Evolutionary conservation across 2,888 invertebrate genomes (phyloP), one percentile per base, ranked within the genome.

Genomic region (Subacronicta megacephala): DNA sequence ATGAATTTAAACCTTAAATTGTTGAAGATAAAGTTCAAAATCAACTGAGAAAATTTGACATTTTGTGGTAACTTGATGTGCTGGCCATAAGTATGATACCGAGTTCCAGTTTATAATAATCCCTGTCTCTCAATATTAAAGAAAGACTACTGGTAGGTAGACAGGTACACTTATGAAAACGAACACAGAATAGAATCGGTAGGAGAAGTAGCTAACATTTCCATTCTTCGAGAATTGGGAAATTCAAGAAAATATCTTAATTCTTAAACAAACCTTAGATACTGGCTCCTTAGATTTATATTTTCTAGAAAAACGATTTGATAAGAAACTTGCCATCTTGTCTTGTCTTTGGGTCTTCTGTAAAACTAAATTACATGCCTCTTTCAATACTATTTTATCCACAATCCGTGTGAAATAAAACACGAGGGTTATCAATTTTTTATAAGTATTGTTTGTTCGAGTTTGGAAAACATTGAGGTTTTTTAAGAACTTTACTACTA

Each of bases 281-380:
- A 29, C 29, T 46, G 42, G 43, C 0, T 55, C 37, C 10, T 12
- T 7, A 33, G 50, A 29, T 23, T 54, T 52, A 18, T 37, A 42
- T 26, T 57, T 70, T 43, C 36, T 74, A n/a, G 49, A 58, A 13
- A 68, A 70, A 50, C 37, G 70, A 26, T 68, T 75, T 49, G 62
- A 77, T 10, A 82, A 43, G n/a, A 75, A 64, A 46, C 60, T 59
- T 38, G 56, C 36, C 82, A 79, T 82, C 20, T 50, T 31, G 17
- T 15, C 38, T 40, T n/a, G n/a, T n/a, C n/a, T n/a, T n/a, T n/a
- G 37, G 35, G 18, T 16, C 31, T 43, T 23, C 20, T 41, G 44
- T 15, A 23, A 4, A 38, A 51, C 42, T 51, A 18, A 35, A 16
- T 37, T 23, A n/a, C 36, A 49, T 46, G 41, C 50, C 37, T 47